Conservation (phyloP, 2,888 invertebrate species). For the Leucophenga montana region DNA sequence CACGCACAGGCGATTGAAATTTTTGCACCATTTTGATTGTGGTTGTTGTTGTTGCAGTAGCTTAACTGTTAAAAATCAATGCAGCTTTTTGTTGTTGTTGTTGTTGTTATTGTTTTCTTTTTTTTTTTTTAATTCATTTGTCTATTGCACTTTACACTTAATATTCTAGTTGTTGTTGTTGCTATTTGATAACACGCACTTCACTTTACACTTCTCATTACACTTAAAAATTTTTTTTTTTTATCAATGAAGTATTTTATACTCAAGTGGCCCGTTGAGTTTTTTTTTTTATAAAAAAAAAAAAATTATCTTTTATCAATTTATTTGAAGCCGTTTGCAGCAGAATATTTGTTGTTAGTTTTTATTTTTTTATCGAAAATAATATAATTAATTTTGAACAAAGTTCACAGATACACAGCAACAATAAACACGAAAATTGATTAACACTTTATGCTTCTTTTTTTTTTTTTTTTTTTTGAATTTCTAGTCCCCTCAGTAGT, state of each 20-base stretch:
- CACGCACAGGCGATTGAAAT: constrained; percentile 94
- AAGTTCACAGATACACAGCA: too few relatives aligned
- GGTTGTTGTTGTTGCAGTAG: constrained; percentile 28
- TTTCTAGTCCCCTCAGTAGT: too few relatives aligned
- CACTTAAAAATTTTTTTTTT: too few relatives aligned
- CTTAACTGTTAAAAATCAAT: constrained; percentile 55
- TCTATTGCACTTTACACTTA: too few relatives aligned
- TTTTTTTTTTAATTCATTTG: not conserved
- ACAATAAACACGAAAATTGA: too few relatives aligned
- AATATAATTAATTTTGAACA: not conserved
- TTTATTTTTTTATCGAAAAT: constrained; percentile 3
- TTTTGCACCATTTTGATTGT: constrained; percentile 90
- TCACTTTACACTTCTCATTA: too few relatives aligned
- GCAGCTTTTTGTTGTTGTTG: constrained; percentile 26
- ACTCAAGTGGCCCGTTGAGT: too few relatives aligned
- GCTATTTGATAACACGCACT: not conserved
- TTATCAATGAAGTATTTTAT: too few relatives aligned
- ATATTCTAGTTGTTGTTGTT: constrained; percentile 3
- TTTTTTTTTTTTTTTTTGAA: too few relatives aligned
- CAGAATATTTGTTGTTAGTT: too few relatives aligned
- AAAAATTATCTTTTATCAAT: not conserved
- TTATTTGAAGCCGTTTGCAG: not conserved
- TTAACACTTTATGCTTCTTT: too few relatives aligned
- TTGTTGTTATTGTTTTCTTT: constrained; percentile 1
- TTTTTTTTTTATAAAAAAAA: too few relatives aligned